phyloP scores from a whole-genome alignment of 2,797 vertebrate species.

The Etheostoma perlongum region DNA sequence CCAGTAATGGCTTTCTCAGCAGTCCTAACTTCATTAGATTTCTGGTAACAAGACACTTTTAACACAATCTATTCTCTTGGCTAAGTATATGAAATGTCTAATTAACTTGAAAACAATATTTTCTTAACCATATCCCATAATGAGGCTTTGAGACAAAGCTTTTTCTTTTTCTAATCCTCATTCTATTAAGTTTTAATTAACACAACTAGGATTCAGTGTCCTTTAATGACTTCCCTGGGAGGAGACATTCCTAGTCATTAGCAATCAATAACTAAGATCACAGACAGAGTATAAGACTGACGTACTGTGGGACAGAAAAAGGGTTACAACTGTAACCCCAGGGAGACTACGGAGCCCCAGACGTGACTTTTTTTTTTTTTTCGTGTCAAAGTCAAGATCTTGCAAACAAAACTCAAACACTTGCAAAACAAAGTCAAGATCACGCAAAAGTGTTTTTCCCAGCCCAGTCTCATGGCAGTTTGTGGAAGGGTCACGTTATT shows the following conservation, averaged over 20 bases:
- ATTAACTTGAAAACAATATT: conserved; percentile 60
- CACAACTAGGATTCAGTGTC: conserved; percentile 60
- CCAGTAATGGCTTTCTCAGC: conserved; percentile 17
- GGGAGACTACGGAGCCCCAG: neutral
- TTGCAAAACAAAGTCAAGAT: no score
- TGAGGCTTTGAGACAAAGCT: conserved; percentile 30
- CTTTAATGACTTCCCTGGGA: conserved; percentile 63
- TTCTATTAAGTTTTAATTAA: conserved; percentile 72
- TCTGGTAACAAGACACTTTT: conserved; percentile 31
- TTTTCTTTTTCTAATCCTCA: conserved; percentile 31
- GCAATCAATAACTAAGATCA: conserved; percentile 50
- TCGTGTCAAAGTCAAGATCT: no score
- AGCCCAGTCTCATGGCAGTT: no score
- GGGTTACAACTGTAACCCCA: neutral
- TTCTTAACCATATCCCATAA: conserved; percentile 44
- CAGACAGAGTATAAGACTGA: neutral
- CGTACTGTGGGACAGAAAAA: neutral
- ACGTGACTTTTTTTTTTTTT: no score
- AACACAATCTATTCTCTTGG: conserved; percentile 32
- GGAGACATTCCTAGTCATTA: conserved; percentile 63
- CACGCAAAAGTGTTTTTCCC: no score
- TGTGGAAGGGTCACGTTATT: no score
- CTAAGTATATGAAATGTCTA: conserved; percentile 50
- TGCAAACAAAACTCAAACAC: no score
- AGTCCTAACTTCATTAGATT: conserved; percentile 38